Conservation (phyloP, 2,113 vertebrate genomes). For the Raja brachyura region DNA sequence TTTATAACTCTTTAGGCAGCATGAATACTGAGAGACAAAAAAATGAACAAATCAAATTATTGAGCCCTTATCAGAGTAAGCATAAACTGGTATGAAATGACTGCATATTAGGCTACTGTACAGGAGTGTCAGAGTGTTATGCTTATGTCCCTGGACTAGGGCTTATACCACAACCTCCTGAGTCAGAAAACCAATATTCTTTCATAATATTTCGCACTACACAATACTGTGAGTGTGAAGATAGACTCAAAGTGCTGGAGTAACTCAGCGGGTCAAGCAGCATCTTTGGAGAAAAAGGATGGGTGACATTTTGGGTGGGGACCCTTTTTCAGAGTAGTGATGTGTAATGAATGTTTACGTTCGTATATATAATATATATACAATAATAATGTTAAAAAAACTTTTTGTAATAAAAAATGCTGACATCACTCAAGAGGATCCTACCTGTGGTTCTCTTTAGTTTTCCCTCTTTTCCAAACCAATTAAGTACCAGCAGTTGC, state of each 20-base stretch:
- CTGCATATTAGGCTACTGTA: not conserved
- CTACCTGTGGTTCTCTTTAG: not conserved
- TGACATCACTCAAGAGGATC: not conserved
- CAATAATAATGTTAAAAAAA: not conserved
- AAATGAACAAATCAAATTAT: too few species aligned
- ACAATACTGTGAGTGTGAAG: not conserved
- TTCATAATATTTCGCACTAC: too few species aligned
- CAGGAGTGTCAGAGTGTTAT: not conserved
- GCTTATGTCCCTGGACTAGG: not conserved
- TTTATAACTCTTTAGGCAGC: not conserved
- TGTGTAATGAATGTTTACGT: not conserved
- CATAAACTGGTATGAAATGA: too few species aligned
- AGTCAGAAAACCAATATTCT: not conserved
- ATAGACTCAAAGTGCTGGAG: too few species aligned
- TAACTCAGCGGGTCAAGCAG: too few species aligned
- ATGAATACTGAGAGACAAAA: not conserved
- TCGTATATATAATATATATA: not conserved
- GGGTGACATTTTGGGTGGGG: too few species aligned
- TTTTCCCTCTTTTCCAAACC: not conserved
- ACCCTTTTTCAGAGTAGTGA: too few species aligned
- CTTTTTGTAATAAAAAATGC: not conserved
- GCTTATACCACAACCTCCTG: not conserved
- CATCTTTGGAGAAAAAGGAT: too few species aligned
- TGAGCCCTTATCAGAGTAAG: too few species aligned
- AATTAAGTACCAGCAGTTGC: not conserved